phyloP scores from a whole-genome alignment of 2,113 vertebrate species.

The Emberiza fucata region DNA sequence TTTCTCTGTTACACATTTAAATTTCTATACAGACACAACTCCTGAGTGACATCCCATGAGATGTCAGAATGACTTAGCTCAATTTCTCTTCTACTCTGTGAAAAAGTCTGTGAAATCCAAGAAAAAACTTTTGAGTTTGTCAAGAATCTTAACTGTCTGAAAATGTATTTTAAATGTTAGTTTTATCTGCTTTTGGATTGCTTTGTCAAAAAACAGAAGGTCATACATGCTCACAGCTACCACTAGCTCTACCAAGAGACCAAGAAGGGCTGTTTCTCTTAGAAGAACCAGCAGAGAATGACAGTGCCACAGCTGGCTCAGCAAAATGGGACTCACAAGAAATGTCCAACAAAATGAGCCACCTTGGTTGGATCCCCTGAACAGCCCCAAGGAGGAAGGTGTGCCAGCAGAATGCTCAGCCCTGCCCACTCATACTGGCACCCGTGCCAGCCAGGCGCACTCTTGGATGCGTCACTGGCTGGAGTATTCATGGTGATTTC shows the following conservation, averaged over 20 bases:
- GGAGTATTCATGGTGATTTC: background rate
- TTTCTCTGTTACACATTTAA: background rate
- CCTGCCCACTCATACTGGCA: background rate
- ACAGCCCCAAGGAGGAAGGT: background rate
- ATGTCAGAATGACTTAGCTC: background rate
- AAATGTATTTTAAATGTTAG: background rate
- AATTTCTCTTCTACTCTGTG: background rate
- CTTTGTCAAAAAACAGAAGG: background rate
- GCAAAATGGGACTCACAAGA: background rate
- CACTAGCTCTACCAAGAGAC: background rate
- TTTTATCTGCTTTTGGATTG: background rate
- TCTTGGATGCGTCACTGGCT: background rate
- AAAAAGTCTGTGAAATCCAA: background rate
- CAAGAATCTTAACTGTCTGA: background rate
- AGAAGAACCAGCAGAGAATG: background rate
- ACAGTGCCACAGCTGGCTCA: background rate
- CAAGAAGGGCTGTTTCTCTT: background rate
- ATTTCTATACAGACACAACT: background rate
- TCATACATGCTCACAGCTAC: background rate
- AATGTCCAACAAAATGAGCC: background rate
- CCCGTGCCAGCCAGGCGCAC: fast-evolving
- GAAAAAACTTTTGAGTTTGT: background rate
- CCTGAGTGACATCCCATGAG: background rate
- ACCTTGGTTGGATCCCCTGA: background rate
- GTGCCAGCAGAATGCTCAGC: background rate